Evolutionary conservation across 2,888 invertebrate genomes (phyloP), one percentile per base, ranked within the genome.

Genomic region (Aphodius granarius): DNA sequence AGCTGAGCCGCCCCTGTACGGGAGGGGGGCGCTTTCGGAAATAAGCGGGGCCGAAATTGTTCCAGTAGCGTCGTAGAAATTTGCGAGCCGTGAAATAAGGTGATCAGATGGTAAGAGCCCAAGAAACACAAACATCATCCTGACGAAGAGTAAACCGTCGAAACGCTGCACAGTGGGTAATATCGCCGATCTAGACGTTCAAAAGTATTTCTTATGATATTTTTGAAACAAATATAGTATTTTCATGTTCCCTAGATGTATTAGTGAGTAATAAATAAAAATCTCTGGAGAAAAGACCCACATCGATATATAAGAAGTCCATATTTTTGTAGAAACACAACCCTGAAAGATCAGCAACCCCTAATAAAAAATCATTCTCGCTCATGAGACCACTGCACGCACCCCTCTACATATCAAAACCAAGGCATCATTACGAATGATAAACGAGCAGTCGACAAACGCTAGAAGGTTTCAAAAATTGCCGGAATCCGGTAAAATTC

Each of bases 1-100:
- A 66, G 66, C 68, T 62, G 73, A 73, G 74, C 68, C 63, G 71
- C 43, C 70, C 63, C 74, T 22, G 68, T 73, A 66, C 43, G 43
- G 23, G 4, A 9, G 23, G 23, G 2, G 43, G 43, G 9, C 43
- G 9, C 43, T 13, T 43, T 43, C 43, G 43, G 3, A 43, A 43
- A 43, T 43, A 72, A 78, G 75, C 77, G 77, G 77, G 81, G 81
- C 80, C 81, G 80, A 81, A 82, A 81, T 81, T 84, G 82, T 43
- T 43, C 43, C 2, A 43, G 43, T 43, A 43, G 43, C 43, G 43
- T 43, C 43, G 43, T 43, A 43, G 83, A 83, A 84, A 83, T 83
- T 85, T 85, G 84, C 85, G 85, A 85, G 82, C 85, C 86, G 85
- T 86, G 85, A 86, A 86, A 86, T 86, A 85, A 85, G 85, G 83